Conservation (phyloP, 2,888 invertebrate genomes). For the Pollenia griseotomentosa region DNA sequence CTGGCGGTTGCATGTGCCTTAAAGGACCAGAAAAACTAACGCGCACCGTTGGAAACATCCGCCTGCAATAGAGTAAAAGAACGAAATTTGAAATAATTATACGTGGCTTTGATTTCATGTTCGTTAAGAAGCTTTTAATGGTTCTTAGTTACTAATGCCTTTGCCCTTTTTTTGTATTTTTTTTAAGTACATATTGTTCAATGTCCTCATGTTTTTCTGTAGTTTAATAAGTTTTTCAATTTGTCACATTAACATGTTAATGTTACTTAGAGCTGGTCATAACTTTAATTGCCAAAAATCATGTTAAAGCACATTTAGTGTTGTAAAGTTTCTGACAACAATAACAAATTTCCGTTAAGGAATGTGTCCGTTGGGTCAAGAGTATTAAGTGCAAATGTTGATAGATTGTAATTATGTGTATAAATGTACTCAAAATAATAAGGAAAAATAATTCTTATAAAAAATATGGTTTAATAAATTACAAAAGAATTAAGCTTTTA, state of each 20-base stretch:
- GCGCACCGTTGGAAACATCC: conserved; percentile 99
- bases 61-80: conserved; percentile 86
- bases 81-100: conserved; percentile 63
- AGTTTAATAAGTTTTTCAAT: conserved; percentile 10
- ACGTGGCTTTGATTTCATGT: conserved; percentile 16
- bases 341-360: conserved; percentile 27
- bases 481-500: no score
- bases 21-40: conserved; percentile 93
- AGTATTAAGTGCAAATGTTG: conserved; percentile 3
- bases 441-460: not conserved
- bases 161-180: not conserved
- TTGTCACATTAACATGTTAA: conserved; percentile 47
- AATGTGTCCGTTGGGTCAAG: not conserved
- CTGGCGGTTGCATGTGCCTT: conserved; percentile 88
- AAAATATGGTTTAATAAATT: not conserved
- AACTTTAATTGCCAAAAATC: conserved; percentile 43
- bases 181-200: conserved; percentile 1
- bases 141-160: not conserved
- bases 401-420: not conserved
- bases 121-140: conserved; percentile 20
- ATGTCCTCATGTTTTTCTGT: conserved; percentile 14
- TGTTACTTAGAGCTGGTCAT: conserved; percentile 11
- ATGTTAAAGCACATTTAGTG: conserved; percentile 40
- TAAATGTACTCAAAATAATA: not conserved
- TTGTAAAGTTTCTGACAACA: conserved; percentile 36